These are phyloP conservation scores for Andrena dorsata DNA, from an alignment of 2,888 invertebrate genomes.

Conservation along the genomic window DNA sequence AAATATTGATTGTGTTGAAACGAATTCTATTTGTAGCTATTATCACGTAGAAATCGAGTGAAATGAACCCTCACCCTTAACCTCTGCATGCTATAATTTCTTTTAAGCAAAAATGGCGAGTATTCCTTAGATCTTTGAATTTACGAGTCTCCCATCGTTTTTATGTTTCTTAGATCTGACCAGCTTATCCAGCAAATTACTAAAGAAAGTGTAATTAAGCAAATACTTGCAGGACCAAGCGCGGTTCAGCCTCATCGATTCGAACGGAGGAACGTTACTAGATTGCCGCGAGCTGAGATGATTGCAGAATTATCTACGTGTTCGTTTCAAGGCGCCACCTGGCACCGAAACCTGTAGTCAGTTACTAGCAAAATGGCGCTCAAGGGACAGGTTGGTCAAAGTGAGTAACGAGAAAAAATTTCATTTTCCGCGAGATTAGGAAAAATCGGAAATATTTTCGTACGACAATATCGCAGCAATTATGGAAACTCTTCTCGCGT, in stretches of 20 bases:
- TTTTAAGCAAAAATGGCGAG: neutral
- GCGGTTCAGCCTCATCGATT: constrained; percentile 43
- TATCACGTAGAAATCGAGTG: neutral
- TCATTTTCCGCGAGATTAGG: constrained; percentile 44
- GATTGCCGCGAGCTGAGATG: constrained; percentile 47
- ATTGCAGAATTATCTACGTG: constrained; percentile 48
- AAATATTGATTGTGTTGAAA: neutral
- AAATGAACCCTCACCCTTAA: neutral
- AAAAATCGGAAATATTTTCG: constrained; percentile 13
- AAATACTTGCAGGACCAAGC: constrained; percentile 22
- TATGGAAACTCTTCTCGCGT: neutral
- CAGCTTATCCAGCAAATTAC: neutral
- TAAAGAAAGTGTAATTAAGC: neutral
- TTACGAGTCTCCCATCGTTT: neutral
- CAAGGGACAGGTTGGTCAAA: constrained; percentile 94
- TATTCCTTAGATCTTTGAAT: neutral
- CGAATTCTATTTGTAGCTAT: neutral
- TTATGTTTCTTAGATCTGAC: neutral
- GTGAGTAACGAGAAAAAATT: constrained; percentile 88
- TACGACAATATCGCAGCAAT: neutral
- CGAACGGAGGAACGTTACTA: constrained; percentile 29
- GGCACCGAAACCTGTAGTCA: constrained; percentile 51
- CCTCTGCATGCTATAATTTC: too few relatives aligned
- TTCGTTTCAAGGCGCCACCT: constrained; percentile 69
- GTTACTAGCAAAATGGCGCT: constrained; percentile 91